Evolutionary conservation across 2,888 invertebrate species (phyloP).

Genomic region (Lasioglossum zephyrum): DNA sequence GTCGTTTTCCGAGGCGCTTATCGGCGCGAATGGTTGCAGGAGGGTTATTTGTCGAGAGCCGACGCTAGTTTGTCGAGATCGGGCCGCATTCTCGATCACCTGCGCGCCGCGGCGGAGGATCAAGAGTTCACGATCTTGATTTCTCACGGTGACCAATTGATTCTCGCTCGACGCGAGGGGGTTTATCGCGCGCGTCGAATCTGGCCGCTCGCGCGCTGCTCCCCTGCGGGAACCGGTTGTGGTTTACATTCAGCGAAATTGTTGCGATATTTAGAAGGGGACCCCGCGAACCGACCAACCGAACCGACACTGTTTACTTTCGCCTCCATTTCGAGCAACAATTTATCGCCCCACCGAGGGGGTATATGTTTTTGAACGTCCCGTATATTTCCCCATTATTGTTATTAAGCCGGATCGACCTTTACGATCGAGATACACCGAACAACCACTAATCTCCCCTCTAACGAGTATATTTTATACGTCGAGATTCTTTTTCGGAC

Average conservation of each 20-base stretch:
- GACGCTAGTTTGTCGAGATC: conserved; percentile 36
- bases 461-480: background rate
- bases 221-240: conserved; percentile 44
- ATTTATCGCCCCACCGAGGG: conserved; percentile 13
- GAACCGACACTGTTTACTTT: background rate
- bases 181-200: conserved; percentile 56
- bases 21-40: conserved; percentile 1
- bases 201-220: conserved; percentile 21
- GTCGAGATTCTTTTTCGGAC: background rate
- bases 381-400: background rate
- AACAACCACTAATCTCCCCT: background rate
- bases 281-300: background rate
- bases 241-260: conserved; percentile 37
- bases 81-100: conserved; percentile 39
- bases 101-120: conserved; percentile 39
- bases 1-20: conserved; percentile 1
- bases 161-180: conserved; percentile 46
- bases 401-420: conserved; percentile 11
- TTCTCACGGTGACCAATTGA: conserved; percentile 63
- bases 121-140: conserved; percentile 57
- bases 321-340: conserved; percentile 3
- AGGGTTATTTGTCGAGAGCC: conserved; percentile 40
- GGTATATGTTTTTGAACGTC: conserved; percentile 1
- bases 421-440: conserved; percentile 6
- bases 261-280: conserved; percentile 29